A percentile compares a stretch with the other conserved stretches of the same genome.
phyloP scores from a whole-genome alignment of 2,888 invertebrate genomes.

The Eueremaeus valkanovi region DNA sequence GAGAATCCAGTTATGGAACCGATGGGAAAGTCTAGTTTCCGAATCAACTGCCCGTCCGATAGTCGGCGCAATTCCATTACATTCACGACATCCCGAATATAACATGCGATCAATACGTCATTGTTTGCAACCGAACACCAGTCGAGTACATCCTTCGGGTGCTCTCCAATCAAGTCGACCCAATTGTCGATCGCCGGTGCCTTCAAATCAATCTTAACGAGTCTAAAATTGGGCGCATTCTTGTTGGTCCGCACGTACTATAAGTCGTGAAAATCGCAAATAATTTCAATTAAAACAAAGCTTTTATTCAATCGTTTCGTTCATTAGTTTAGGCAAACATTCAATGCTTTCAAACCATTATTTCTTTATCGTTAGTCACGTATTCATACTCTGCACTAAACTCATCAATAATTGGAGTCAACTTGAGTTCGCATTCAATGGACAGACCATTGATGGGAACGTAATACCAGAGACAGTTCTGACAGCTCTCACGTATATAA shows the following conservation, averaged over 20 bases:
- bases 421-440: conserved; percentile 17
- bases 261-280: too few relatives aligned
- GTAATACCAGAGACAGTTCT: conserved; percentile 83
- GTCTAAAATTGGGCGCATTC: conserved; percentile 83
- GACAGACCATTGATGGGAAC: conserved; percentile 43
- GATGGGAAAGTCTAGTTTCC: conserved; percentile 52
- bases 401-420: conserved; percentile 64
- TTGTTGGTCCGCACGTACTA: conserved; percentile 88
- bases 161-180: conserved; percentile 75
- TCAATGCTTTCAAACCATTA: too few relatives aligned
- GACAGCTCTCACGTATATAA: conserved; percentile 77
- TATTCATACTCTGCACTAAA: conserved; percentile 95
- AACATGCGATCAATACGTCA: conserved; percentile 79
- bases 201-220: conserved; percentile 66
- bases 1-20: conserved; percentile 80
- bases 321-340: too few relatives aligned
- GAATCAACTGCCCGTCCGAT: conserved; percentile 36
- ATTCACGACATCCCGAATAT: conserved; percentile 75
- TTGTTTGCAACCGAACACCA: conserved; percentile 76
- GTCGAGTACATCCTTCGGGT: conserved; percentile 79
- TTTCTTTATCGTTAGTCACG: conserved; percentile 80
- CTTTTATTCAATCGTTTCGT: too few relatives aligned
- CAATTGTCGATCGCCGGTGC: conserved; percentile 61
- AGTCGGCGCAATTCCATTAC: conserved; percentile 38
- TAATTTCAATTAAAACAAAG: too few relatives aligned